Base-by-base conservation (phyloP, 2,113 vertebrate species). In the Taurulus bubalis region DNA sequence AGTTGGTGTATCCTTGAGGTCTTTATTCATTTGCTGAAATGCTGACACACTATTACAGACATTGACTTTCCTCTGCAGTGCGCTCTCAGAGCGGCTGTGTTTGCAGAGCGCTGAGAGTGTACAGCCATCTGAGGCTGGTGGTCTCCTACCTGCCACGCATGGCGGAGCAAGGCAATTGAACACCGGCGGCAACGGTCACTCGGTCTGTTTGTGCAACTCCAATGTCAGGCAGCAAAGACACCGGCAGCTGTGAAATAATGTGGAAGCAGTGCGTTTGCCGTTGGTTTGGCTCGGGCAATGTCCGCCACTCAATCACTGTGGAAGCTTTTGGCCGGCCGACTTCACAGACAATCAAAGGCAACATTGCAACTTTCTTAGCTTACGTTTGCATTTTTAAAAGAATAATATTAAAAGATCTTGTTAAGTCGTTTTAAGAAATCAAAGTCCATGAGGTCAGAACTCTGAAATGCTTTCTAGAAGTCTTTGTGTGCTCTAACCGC, bases 141-240 rank as follows among this genome's bases (percentile, higher is more conserved):
- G 63, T 82, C 79, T 82, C 73, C 77, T 85, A 74, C 75, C 60
- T 65, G 71, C 72, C 79, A 87, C 30, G 75, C 87, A 85, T 89
- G 85, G 75, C n/a, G 22, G 69, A 85, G 64, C 82, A 82, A 77
- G 59, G 75, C 82, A 85, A 89, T 82, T 79, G 84, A 87, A 80
- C 75, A 85, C 84, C 49, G 40, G 75, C 42, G 34, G 87, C 71
- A 38, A 38, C 47, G 38, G 77, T 79, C 78, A 65, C 82, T 86
- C 78, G 34, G 62, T 60, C 67, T 26, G 72, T 51, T 36, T 3
- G 42, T 71, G 79, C 60, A 85, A 79, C 68, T 69, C 42, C 80
- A 89, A 87, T 87, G 87, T 84, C 84, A 89, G 34, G 75, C 66
- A 66, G 67, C 32, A 66, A 70, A 80, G 51, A 77, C 70, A 79